A percentile compares a stretch with the other conserved stretches of the same genome.
Evolutionary conservation across 2,888 invertebrate species (phyloP).

Genomic region (Drosophila pullipes): DNA sequence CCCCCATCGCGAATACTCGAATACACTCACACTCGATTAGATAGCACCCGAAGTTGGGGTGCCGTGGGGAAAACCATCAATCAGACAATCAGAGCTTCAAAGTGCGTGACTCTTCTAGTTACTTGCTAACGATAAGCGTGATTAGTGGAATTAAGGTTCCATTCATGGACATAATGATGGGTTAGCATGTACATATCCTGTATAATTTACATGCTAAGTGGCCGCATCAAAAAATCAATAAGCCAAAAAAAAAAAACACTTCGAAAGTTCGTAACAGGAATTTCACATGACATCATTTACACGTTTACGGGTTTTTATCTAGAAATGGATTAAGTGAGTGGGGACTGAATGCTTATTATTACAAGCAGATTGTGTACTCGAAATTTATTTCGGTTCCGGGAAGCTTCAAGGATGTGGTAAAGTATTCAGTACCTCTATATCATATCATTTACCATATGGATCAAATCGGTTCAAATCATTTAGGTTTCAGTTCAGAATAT

Average conservation of each 20-base stretch:
- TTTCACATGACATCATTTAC: constrained; percentile 38
- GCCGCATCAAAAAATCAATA: constrained; percentile 40
- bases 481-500: not conserved
- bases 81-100: constrained; percentile 19
- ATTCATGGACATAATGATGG: constrained; percentile 11
- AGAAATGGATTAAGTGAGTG: not conserved
- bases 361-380: not conserved
- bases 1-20: constrained; percentile 17
- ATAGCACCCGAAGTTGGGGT: constrained; percentile 9
- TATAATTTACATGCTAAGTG: constrained; percentile 14
- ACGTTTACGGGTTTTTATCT: not conserved
- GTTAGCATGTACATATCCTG: constrained; percentile 10
- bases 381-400: not conserved
- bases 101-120: constrained; percentile 38
- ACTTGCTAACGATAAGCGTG: constrained; percentile 5
- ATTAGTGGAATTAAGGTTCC: constrained; percentile 4
- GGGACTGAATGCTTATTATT: not conserved
- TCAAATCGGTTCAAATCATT: not conserved
- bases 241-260: constrained; percentile 28
- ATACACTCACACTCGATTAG: constrained; percentile 29
- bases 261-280: constrained; percentile 7
- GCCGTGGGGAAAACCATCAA: constrained; percentile 1
- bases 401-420: not conserved
- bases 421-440: not conserved
- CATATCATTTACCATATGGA: not conserved